Evolutionary conservation across 2,888 invertebrate species (phyloP), one percentile per base, ranked within the genome.

Genomic region (Patella ulyssiponensis): DNA sequence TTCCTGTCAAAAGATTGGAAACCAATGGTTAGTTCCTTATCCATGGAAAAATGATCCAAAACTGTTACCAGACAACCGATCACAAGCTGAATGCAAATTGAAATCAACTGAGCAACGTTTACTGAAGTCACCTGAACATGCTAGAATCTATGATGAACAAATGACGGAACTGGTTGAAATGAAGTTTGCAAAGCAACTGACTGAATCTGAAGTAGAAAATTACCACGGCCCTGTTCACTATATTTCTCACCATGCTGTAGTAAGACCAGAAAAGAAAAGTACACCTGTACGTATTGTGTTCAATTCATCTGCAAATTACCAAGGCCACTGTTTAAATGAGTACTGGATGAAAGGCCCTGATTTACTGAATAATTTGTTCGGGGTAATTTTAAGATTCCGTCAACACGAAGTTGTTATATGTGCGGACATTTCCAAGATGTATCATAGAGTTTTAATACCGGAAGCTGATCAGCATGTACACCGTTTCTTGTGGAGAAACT

Each of bases 181-280:
- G 20, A 71, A 71, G 0, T 44, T 71, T n/a, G 71, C 71, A 17
- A 44, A 33, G 4, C 20, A 71, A 71, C 52, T 71, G 20, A 71
- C 71, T 23, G 12, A 44, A 23, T 2, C 52, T 33, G 71, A 71
- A 52, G 33, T 44, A 11, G 33, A 20, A 4, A n/a, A 71, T n/a
- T 71, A 71, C 23, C 17, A 71, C 20, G 71, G 71, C 5, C 71
- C 71, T 51, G 71, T 71, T 33, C 71, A 71, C 27, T 71, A 71
- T 71, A 44, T 78, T n/a, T 72, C 75, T 9, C 78, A 75, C 12
- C 79, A 79, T 54, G 76, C 75, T 27, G 69, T 78, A 9, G 15
- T 73, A 5, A 76, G 56, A 51, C 75, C 58, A 17, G 58, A 64
- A 20, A 64, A 64, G 58, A 64, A 64, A 20, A 64, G 58, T 20